Base-by-base conservation (phyloP, 2,113 vertebrate species). In the Rhinichthys klamathensis region DNA sequence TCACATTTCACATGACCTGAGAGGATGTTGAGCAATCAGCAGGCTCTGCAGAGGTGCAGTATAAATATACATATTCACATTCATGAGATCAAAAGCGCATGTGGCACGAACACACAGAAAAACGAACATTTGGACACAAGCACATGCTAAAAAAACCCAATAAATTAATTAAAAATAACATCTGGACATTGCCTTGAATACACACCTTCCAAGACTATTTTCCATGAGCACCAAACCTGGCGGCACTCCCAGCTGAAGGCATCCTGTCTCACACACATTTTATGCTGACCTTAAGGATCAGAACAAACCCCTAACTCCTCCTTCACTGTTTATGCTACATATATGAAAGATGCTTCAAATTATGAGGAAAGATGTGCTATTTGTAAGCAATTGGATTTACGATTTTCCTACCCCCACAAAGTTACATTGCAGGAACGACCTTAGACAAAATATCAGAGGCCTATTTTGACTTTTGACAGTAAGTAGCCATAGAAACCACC, bases 11-110 rank as follows among this genome's bases (percentile, higher is more conserved):
- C 87, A 89, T 84, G 87, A 88, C 85, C 81, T 83, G 78, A 80
- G 72, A 90, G 89, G 87, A 90, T 85, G 73, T 90, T 88, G 89
- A 86, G 89, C 89, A 90, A 88, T 87, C 86, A 35, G 49, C 46
- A 38, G 32, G 54, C 75, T 63, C 32, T 51, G 80, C 78, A 49
- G 77, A 89, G 60, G 41, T 82, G 80, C 75, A 83, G 67, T 83
- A 83, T 83, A 72, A 83, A 73, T 56, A 81, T 23, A 67, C 32
- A 11, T 69, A 23, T 73, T 35, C 30, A 72, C 49, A 51, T 82
- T 70, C 30, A 58, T 6, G 23, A n/a, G 30, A 58, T 58, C 67
- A 73, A 70, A 82, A 82, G 46, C 3, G n/a, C 56, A n/a, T 30
- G 30, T 58, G 21, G n/a, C 51, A 83, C 61, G 25, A 35, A 77